Evolutionary conservation across 2,888 invertebrate species (phyloP).

Genomic region (Cybosia mesomella): DNA sequence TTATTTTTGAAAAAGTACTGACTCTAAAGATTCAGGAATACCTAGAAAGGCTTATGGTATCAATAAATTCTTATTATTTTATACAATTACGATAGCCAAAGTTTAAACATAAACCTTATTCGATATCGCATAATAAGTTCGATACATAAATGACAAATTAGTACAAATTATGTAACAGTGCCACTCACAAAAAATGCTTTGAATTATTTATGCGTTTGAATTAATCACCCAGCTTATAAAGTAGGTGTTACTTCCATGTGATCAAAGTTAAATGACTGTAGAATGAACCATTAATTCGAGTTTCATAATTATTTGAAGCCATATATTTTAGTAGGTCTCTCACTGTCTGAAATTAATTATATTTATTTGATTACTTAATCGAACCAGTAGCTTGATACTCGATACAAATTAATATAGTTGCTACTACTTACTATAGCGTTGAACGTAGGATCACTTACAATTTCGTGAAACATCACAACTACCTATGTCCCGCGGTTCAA

Average conservation of each 20-base stretch:
- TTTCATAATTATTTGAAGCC: not conserved
- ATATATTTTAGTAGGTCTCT: not conserved
- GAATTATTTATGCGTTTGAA: not conserved
- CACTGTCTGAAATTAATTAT: not conserved
- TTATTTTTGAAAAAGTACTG: no score
- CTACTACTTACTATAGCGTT: not conserved
- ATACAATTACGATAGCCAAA: not conserved
- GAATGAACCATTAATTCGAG: not conserved
- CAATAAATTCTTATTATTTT: not conserved
- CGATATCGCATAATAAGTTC: not conserved
- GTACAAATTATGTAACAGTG: conserved; percentile 3
- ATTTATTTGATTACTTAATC: not conserved
- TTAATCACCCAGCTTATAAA: not conserved
- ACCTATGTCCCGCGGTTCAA: no score
- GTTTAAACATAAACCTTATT: not conserved
- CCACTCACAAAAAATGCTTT: not conserved
- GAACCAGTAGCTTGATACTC: not conserved
- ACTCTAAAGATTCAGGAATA: no score
- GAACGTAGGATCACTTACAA: no score
- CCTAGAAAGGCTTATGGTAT: no score
- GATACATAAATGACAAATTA: not conserved
- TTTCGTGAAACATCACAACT: no score
- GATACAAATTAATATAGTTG: not conserved
- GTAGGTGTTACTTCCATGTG: not conserved
- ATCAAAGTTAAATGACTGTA: conserved; percentile 5